A percentile compares a stretch with the other conserved stretches of the same genome.
phyloP scores from a whole-genome alignment of 2,113 vertebrate species.

The Plecotus auritus region DNA sequence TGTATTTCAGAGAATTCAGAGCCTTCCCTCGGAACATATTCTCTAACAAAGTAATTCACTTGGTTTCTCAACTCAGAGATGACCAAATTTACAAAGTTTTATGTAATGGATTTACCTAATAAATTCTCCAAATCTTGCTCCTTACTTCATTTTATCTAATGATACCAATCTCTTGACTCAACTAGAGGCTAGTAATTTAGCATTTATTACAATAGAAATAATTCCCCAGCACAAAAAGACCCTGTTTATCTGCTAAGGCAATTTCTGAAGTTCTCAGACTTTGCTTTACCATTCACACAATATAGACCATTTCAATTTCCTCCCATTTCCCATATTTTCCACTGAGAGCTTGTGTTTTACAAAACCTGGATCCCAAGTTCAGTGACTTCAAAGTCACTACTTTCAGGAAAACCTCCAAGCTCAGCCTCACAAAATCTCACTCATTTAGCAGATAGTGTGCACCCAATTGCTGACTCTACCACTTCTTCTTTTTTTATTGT shows the following conservation, averaged over 20 bases:
- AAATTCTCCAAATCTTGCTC: not conserved
- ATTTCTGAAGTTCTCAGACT: not conserved
- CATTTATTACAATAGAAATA: not conserved
- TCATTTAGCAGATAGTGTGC: not conserved
- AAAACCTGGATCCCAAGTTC: slow-evolving; percentile 38
- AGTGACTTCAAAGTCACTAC: slow-evolving; percentile 38
- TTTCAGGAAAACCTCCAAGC: slow-evolving; percentile 32
- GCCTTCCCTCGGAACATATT: not conserved
- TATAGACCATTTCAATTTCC: not conserved
- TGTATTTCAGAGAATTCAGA: not conserved
- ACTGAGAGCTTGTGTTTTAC: not conserved
- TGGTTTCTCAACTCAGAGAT: not conserved
- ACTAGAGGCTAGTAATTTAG: not conserved
- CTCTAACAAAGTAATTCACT: not conserved
- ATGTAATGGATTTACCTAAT: not conserved
- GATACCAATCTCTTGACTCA: not conserved
- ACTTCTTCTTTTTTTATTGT: not conserved
- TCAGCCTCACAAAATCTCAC: slow-evolving; percentile 11
- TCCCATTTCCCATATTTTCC: not conserved
- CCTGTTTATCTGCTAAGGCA: not conserved
- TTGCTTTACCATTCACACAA: not conserved
- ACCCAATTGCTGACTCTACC: not conserved
- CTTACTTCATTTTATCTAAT: not conserved
- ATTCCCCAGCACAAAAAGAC: not conserved
- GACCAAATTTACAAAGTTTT: not conserved